phyloP scores from a whole-genome alignment of 2,113 vertebrate species.

The Baryphthengus martii region DNA sequence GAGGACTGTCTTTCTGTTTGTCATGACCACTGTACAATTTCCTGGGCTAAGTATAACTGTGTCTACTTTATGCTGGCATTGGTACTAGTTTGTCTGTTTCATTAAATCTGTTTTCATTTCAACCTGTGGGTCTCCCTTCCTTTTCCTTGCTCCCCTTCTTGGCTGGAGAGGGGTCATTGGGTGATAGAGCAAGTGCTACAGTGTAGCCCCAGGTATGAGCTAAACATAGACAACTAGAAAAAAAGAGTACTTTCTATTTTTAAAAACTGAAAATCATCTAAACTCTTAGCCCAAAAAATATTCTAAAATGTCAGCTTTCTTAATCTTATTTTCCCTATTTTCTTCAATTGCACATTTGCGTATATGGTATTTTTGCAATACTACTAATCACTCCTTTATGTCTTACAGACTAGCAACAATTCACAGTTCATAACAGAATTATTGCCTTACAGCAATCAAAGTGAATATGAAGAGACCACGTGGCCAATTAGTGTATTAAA shows the following conservation, averaged over 20 bases:
- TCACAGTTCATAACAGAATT: background rate
- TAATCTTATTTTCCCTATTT: background rate
- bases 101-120: background rate
- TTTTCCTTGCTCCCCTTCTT: background rate
- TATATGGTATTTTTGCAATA: background rate
- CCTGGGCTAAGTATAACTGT: background rate
- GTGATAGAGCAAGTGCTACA: background rate
- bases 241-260: background rate
- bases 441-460: background rate
- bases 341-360: background rate
- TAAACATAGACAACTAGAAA: background rate
- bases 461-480: background rate
- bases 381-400: background rate
- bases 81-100: background rate
- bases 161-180: background rate
- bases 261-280: background rate
- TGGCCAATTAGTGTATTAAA: background rate
- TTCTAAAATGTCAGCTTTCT: background rate
- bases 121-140: background rate
- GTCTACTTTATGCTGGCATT: background rate
- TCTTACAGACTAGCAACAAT: background rate
- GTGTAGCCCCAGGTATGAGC: background rate
- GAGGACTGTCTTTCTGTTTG: background rate
- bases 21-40: background rate
- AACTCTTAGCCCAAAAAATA: background rate